Conservation (phyloP, 2,888 invertebrate species). For the Falcaria lacertinaria region DNA sequence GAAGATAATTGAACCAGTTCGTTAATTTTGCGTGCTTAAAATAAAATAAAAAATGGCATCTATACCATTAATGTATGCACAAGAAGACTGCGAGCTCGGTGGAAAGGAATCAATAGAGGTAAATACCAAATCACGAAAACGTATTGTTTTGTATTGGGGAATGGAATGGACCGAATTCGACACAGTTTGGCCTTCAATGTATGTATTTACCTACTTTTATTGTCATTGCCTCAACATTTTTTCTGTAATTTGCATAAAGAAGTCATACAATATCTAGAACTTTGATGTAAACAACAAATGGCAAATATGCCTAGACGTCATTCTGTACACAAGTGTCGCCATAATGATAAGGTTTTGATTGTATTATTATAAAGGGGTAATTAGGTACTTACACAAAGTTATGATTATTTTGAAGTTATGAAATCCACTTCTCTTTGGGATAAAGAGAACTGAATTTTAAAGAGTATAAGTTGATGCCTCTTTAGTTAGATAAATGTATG, state of each 20-base stretch:
- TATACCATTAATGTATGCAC: conserved; percentile 81
- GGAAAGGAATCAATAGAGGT: conserved; percentile 80
- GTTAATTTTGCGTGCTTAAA: too few relatives aligned
- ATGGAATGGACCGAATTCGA: neutral
- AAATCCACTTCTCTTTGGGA: too few relatives aligned
- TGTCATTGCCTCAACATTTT: too few relatives aligned
- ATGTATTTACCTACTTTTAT: too few relatives aligned
- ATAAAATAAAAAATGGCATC: conserved; percentile 53
- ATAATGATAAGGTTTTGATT: neutral
- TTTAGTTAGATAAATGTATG: too few relatives aligned
- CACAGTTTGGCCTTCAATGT: neutral
- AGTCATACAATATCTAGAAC: neutral
- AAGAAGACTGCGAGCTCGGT: conserved; percentile 83
- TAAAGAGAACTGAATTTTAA: too few relatives aligned
- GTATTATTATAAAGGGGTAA: too few relatives aligned
- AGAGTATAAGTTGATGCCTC: too few relatives aligned
- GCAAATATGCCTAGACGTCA: neutral
- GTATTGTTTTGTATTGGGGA: neutral
- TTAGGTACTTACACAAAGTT: neutral
- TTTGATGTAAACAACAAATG: neutral
- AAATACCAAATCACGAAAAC: conserved; percentile 15
- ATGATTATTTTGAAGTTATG: neutral
- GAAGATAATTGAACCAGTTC: too few relatives aligned
- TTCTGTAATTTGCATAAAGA: neutral
- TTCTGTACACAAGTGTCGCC: neutral